These are phyloP conservation scores for Planiliza haematocheilus DNA, from an alignment of 2,113 vertebrate species.

Conservation along the genomic window DNA sequence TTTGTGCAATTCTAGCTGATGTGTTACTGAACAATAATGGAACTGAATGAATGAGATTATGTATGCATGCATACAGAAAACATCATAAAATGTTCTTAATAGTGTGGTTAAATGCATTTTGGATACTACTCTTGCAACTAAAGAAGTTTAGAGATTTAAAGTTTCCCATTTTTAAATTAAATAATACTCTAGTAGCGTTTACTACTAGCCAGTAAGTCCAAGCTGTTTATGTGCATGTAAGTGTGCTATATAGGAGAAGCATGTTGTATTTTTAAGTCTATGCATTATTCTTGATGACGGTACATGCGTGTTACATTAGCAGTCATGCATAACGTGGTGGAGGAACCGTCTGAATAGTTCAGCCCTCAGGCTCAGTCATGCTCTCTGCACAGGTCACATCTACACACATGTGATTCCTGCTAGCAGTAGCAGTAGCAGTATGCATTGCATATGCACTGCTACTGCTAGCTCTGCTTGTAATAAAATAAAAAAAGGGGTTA, in stretches of 20 bases:
- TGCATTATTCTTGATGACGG: slow-evolving; percentile 2
- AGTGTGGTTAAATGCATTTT: too few relatives aligned
- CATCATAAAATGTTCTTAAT: too few relatives aligned
- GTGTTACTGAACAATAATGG: background rate
- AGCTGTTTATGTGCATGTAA: background rate
- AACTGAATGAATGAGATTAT: background rate
- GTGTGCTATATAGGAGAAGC: background rate
- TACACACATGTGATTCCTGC: slow-evolving; percentile 39
- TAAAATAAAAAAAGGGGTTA: too few relatives aligned
- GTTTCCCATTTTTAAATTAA: too few relatives aligned
- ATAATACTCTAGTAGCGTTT: too few relatives aligned
- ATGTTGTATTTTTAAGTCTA: too few relatives aligned
- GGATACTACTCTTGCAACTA: too few relatives aligned
- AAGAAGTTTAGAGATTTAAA: too few relatives aligned
- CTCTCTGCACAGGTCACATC: slow-evolving; percentile 57
- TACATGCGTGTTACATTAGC: slow-evolving; percentile 37
- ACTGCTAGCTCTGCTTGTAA: too few relatives aligned
- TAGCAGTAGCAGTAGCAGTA: slow-evolving; percentile 42
- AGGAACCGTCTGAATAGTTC: slow-evolving; percentile 57
- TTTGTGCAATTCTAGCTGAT: accelerated
- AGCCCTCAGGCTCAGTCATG: slow-evolving; percentile 64
- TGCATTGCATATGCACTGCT: too few relatives aligned
- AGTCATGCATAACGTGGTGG: slow-evolving; percentile 55
- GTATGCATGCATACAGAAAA: background rate
- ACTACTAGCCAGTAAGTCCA: background rate